phyloP scores from a whole-genome alignment of 2,888 invertebrate species.

The Dexiosoma caninum region DNA sequence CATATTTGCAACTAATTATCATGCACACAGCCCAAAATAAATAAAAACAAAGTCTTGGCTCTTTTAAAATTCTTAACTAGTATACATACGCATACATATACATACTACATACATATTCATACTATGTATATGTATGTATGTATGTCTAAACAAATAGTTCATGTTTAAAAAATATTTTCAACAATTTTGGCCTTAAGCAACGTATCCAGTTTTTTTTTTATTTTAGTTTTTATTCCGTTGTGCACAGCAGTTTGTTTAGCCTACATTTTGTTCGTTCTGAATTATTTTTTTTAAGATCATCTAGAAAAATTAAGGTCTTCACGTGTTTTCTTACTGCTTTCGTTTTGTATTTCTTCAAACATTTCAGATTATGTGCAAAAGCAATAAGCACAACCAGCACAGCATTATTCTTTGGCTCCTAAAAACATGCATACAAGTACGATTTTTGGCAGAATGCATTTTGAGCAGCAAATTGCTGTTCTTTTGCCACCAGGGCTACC shows the following conservation, averaged over 20 bases:
- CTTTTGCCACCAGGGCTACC: too few species aligned
- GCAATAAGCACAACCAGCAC: not conserved
- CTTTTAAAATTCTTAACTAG: not conserved
- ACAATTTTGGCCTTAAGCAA: conserved; percentile 50
- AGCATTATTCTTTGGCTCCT: conserved; percentile 24
- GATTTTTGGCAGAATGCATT: conserved; percentile 7
- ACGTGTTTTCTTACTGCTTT: conserved; percentile 29
- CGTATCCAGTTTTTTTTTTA: not conserved
- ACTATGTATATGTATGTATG: not conserved
- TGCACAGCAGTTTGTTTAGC: conserved; percentile 17
- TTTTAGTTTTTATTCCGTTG: not conserved
- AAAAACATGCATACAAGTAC: conserved; percentile 40
- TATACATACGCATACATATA: not conserved
- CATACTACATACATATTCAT: not conserved
- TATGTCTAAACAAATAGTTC: too few species aligned
- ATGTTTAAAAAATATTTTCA: not conserved
- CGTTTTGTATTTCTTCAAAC: conserved; percentile 1
- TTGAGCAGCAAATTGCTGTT: conserved; percentile 25
- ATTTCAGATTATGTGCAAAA: not conserved
- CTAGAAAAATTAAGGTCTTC: conserved; percentile 52
- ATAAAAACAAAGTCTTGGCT: not conserved
- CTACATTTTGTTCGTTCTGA: conserved; percentile 12
- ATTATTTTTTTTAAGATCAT: conserved; percentile 39
- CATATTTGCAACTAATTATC: not conserved
- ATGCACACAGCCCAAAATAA: conserved; percentile 2